Percentiles rank a stretch among this genome's conserved stretches.
phyloP scores from a whole-genome alignment of 2,113 vertebrate genomes.

The Ptyas mucosa region DNA sequence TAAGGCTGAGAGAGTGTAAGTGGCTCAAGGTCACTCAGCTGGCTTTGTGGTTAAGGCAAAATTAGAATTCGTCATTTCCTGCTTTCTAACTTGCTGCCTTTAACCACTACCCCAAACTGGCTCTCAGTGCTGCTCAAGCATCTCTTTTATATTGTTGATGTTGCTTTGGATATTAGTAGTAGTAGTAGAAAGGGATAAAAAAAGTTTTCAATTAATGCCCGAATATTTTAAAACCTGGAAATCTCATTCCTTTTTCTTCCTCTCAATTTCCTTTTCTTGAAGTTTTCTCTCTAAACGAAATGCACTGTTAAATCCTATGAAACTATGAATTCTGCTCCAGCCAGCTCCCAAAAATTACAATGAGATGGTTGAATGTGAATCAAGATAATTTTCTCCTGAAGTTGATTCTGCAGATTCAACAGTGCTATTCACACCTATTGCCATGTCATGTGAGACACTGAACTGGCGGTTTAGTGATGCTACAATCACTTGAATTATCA shows the following conservation, averaged over 20 bases:
- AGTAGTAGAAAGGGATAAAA: not conserved
- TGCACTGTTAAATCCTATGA: not conserved
- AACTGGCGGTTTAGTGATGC: slow-evolving; percentile 23
- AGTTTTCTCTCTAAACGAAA: not conserved
- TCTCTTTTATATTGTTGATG: not conserved
- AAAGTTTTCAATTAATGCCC: not conserved
- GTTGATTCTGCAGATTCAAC: slow-evolving; percentile 39
- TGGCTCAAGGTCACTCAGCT: not conserved
- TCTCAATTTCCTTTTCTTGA: not conserved
- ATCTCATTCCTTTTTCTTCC: not conserved
- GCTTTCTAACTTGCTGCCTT: not conserved
- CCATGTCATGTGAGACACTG: slow-evolving; percentile 28
- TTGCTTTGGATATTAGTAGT: not conserved
- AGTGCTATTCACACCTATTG: slow-evolving; percentile 44
- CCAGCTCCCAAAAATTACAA: slow-evolving; percentile 36
- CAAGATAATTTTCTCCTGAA: slow-evolving; percentile 36
- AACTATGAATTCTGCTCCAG: slow-evolving; percentile 37
- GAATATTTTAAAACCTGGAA: not conserved
- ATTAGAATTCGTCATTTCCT: not conserved
- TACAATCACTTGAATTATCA: slow-evolving; percentile 32
- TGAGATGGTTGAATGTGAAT: slow-evolving; percentile 39
- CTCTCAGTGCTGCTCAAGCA: not conserved
- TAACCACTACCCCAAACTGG: not conserved
- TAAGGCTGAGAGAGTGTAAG: not conserved
- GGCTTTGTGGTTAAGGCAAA: not conserved